These are phyloP conservation scores for Oryzias woworae DNA, from an alignment of 2,113 vertebrate species.

Conservation along the genomic window DNA sequence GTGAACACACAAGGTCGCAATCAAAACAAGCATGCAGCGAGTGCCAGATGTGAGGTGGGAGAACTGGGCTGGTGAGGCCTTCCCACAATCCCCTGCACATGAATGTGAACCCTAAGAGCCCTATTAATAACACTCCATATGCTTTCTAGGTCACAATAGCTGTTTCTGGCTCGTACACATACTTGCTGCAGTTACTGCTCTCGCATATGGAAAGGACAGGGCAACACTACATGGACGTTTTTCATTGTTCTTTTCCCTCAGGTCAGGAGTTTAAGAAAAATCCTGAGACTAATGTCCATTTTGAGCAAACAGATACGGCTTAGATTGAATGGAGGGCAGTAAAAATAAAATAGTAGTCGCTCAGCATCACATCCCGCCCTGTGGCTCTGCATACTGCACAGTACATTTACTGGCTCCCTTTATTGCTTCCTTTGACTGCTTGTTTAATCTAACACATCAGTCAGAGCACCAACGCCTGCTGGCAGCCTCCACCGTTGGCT, in stretches of 20 bases:
- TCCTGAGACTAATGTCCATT: background rate
- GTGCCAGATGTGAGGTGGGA: conserved; percentile 48
- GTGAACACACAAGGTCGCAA: conserved; percentile 57
- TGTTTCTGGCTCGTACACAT: conserved; percentile 29
- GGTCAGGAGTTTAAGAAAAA: background rate
- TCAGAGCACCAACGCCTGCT: conserved; percentile 45
- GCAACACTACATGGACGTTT: background rate
- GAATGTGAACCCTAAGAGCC: conserved; percentile 63
- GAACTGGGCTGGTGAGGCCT: conserved; percentile 19
- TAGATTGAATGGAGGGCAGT: conserved; percentile 20
- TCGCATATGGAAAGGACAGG: conserved; percentile 29
- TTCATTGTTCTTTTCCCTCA: background rate
- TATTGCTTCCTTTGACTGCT: conserved; percentile 61
- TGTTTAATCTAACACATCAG: conserved; percentile 55
- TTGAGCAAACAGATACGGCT: background rate
- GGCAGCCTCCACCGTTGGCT: conserved; percentile 31
- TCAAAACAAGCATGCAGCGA: conserved; percentile 16
- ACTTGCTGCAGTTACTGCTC: conserved; percentile 10
- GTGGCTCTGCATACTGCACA: conserved; percentile 24
- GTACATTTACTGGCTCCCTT: conserved; percentile 53
- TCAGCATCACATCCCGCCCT: conserved; percentile 32
- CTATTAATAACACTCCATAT: conserved; percentile 77
- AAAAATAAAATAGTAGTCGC: conserved; percentile 34
- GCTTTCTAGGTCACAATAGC: conserved; percentile 66
- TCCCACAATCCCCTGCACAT: conserved; percentile 63